phyloP scores from a whole-genome alignment of 1,140 invertebrate species.

The Phymastichus coffea region DNA sequence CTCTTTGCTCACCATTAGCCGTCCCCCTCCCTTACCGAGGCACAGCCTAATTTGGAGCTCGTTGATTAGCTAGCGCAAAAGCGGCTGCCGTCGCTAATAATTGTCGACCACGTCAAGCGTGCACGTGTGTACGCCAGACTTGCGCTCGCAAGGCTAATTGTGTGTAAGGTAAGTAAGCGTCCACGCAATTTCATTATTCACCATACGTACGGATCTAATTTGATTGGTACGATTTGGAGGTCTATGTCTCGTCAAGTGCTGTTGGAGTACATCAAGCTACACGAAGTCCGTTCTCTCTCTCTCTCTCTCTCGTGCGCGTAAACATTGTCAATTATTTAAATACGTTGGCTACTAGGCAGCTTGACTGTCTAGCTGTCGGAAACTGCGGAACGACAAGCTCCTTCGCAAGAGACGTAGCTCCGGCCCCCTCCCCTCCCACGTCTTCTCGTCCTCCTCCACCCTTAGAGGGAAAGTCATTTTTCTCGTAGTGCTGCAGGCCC shows the following conservation, averaged over 20 bases:
- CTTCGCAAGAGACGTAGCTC: constrained; percentile 2
- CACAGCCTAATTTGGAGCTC: too few species aligned
- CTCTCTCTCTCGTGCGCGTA: too few species aligned
- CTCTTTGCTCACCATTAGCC: constrained; percentile 3
- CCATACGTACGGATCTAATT: constrained; percentile 51
- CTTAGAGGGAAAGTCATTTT: too few species aligned
- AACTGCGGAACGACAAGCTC: constrained; percentile 18
- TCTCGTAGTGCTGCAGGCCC: too few species aligned
- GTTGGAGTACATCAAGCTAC: too few species aligned
- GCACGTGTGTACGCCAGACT: not conserved
- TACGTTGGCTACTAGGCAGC: constrained; percentile 29
- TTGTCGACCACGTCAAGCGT: too few species aligned
- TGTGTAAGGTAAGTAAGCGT: constrained; percentile 47
- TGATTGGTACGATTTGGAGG: constrained; percentile 35
- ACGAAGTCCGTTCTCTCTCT: too few species aligned
- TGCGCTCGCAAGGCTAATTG: too few species aligned
- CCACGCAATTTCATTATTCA: constrained; percentile 55
- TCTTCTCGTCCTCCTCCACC: not conserved
- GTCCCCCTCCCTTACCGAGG: not conserved
- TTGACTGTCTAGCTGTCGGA: constrained; percentile 32
- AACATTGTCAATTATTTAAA: constrained; percentile 59
- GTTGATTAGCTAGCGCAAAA: too few species aligned
- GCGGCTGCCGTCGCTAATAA: too few species aligned
- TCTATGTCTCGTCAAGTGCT: constrained; percentile 23
- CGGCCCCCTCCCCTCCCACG: not conserved